Conservation (phyloP, 2,888 invertebrate genomes). For the Pandemis cinnamomeana region DNA sequence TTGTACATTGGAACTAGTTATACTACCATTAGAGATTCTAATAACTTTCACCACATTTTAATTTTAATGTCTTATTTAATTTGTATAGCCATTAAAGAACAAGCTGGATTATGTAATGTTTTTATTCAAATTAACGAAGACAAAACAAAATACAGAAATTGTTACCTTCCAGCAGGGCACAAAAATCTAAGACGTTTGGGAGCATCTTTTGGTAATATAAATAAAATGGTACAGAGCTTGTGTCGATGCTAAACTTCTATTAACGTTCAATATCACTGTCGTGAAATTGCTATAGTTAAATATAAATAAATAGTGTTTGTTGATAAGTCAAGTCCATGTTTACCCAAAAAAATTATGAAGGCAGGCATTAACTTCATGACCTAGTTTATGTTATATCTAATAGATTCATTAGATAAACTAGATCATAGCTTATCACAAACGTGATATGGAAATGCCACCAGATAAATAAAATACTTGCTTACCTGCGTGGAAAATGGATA, state of each 20-base stretch:
- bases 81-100: background rate
- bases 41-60: slow-evolving; percentile 6
- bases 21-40: slow-evolving; percentile 3
- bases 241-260: background rate
- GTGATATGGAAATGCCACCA: background rate
- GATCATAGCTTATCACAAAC: slow-evolving; percentile 9
- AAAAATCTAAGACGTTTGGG: background rate
- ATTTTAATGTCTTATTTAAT: background rate
- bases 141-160: background rate
- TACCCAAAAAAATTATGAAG: slow-evolving; percentile 33
- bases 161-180: background rate
- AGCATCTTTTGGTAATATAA: background rate
- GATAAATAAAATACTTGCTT: slow-evolving; percentile 45
- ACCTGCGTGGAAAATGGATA: slow-evolving; percentile 59
- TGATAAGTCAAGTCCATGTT: slow-evolving; percentile 32
- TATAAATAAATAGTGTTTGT: slow-evolving; percentile 24
- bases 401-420: background rate
- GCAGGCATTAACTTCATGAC: slow-evolving; percentile 34
- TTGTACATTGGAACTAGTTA: background rate
- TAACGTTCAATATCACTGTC: background rate
- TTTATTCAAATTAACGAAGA: background rate
- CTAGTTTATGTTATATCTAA: slow-evolving; percentile 26
- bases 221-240: background rate
- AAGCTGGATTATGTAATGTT: background rate
- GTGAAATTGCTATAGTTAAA: background rate